phyloP scores from a whole-genome alignment of 2,113 vertebrate genomes.

The Chrysemys picta region DNA sequence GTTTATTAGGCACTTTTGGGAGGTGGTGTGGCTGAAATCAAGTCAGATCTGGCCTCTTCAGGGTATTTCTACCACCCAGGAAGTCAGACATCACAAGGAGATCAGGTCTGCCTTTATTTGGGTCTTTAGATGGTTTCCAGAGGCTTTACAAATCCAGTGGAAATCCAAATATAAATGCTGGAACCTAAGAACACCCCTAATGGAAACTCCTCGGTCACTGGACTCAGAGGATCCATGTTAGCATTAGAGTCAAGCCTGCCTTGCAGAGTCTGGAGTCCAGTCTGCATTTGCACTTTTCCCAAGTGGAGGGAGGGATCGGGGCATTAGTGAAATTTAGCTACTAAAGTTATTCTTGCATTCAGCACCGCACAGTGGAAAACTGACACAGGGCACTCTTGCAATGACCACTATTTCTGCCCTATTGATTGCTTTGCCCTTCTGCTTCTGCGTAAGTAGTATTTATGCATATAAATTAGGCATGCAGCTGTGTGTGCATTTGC shows the following conservation, averaged over 20 bases:
- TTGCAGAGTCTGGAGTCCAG: not conserved
- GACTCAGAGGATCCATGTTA: not conserved
- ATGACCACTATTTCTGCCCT: not conserved
- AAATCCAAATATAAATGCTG: not conserved
- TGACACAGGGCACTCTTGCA: not conserved
- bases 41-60: too few relatives aligned
- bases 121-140: not conserved
- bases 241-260: not conserved
- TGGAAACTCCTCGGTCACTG: not conserved
- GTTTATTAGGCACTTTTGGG: too few relatives aligned
- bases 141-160: not conserved
- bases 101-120: not conserved
- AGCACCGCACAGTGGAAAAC: not conserved
- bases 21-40: too few relatives aligned
- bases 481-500: too few relatives aligned
- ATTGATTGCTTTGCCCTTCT: not conserved
- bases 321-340: not conserved
- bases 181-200: too few relatives aligned
- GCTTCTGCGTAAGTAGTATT: too few relatives aligned
- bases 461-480: too few relatives aligned
- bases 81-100: too few relatives aligned
- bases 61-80: too few relatives aligned
- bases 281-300: not conserved
- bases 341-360: not conserved
- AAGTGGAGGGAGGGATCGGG: not conserved